Evolutionary conservation across 2,888 invertebrate species (phyloP).

Genomic region (Amiota minor): DNA sequence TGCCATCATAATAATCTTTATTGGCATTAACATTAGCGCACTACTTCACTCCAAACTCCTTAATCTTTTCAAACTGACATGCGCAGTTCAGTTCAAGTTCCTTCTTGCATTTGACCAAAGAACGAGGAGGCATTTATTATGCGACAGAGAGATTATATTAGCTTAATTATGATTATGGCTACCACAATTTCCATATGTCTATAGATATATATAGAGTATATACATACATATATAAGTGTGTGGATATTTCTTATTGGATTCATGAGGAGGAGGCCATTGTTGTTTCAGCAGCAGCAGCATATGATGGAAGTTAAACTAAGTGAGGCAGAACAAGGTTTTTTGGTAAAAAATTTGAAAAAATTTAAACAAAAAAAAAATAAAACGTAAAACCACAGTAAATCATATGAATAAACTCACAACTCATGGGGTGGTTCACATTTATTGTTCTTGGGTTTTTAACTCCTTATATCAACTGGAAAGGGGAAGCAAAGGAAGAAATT

Average conservation of each 20-base stretch:
- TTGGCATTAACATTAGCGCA: too few relatives aligned
- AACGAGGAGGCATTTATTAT: constrained; percentile 36
- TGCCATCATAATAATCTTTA: neutral
- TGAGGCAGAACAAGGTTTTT: too few relatives aligned
- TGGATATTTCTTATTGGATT: constrained; percentile 57
- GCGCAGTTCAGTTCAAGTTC: constrained; percentile 39
- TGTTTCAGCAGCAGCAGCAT: neutral
- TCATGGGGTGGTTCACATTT: too few relatives aligned
- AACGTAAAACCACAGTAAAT: too few relatives aligned
- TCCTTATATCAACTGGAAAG: too few relatives aligned
- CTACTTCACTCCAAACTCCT: too few relatives aligned
- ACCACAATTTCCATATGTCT: neutral
- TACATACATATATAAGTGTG: neutral
- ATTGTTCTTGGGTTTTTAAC: too few relatives aligned
- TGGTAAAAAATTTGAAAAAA: too few relatives aligned
- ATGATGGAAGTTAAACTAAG: too few relatives aligned
- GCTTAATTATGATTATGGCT: constrained; percentile 58
- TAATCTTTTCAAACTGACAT: constrained; percentile 24
- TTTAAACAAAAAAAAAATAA: too few relatives aligned
- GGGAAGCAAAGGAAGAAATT: too few relatives aligned
- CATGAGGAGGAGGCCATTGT: constrained; percentile 46
- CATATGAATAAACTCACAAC: too few relatives aligned
- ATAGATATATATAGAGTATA: neutral
- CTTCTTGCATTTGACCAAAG: constrained; percentile 1
- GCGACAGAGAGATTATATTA: constrained; percentile 49